Percentiles rank a stretch among this genome's conserved stretches.
Evolutionary conservation across 2,113 vertebrate species (phyloP).

Genomic region (Anas platyrhynchos): DNA sequence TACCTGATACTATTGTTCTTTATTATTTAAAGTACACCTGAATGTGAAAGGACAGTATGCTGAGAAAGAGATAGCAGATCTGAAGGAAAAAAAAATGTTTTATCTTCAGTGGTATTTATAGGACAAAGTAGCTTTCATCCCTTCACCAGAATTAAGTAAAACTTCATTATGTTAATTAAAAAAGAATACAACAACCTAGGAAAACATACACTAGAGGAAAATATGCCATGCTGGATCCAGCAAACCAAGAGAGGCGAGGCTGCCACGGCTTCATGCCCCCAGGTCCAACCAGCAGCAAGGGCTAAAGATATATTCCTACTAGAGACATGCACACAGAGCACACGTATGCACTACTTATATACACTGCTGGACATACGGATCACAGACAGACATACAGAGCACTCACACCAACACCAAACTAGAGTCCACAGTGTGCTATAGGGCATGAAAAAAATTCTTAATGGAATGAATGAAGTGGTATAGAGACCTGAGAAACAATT

Average conservation of each 20-base stretch:
- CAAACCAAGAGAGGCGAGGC: neutral
- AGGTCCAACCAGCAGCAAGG: neutral
- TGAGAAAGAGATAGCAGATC: neutral
- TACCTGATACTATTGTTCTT: neutral
- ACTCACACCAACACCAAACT: neutral
- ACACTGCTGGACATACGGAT: neutral
- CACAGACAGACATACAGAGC: neutral
- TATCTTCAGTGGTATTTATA: neutral
- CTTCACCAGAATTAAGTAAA: neutral
- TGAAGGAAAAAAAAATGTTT: neutral
- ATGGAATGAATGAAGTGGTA: neutral
- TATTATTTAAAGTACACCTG: neutral
- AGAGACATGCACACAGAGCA: accelerated
- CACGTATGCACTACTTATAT: accelerated
- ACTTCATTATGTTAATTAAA: neutral
- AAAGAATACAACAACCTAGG: neutral
- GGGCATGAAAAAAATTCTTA: neutral
- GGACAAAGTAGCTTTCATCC: neutral
- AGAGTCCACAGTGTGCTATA: neutral
- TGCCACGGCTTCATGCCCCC: neutral
- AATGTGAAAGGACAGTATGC: neutral
- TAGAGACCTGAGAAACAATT: neutral
- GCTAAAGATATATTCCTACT: neutral
- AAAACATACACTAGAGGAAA: neutral
- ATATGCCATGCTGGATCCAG: neutral